Conservation (phyloP, 2,797 vertebrate species). For the Enteromius mattozi region DNA sequence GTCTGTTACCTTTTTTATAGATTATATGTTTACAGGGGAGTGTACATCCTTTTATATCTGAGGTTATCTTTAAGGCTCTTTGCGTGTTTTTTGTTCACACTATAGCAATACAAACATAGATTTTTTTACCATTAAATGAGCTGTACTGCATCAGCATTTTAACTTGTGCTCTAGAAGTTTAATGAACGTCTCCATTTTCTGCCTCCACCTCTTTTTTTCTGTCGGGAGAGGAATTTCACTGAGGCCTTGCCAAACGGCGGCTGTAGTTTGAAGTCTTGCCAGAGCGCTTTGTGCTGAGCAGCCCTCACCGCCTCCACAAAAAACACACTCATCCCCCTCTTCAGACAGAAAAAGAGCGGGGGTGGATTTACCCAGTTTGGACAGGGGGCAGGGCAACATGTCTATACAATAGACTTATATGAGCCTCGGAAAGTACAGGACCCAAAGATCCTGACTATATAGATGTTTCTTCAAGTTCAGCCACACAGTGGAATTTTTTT, state of each 20-base stretch:
- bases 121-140: background rate
- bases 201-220: slow-evolving; percentile 3
- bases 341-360: background rate
- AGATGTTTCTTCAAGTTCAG: background rate
- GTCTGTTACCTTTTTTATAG: background rate
- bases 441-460: background rate
- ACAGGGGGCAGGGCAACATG: slow-evolving; percentile 30
- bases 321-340: slow-evolving; percentile 19
- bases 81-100: background rate
- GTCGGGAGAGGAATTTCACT: slow-evolving; percentile 57
- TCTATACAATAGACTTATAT: slow-evolving; percentile 36
- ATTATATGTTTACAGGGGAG: background rate
- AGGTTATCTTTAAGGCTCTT: background rate
- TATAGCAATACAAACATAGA: background rate
- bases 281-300: slow-evolving; percentile 42
- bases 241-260: slow-evolving; percentile 56
- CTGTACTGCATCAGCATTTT: background rate
- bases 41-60: background rate
- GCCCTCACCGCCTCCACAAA: slow-evolving; percentile 36
- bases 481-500: background rate
- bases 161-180: background rate
- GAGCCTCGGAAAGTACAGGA: slow-evolving; percentile 15
- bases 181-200: slow-evolving; percentile 32
- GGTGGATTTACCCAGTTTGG: slow-evolving; percentile 21
- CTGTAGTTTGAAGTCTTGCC: slow-evolving; percentile 58